Evolutionary conservation across 2,888 invertebrate genomes (phyloP).

Genomic region (Mimachlamys varia): DNA sequence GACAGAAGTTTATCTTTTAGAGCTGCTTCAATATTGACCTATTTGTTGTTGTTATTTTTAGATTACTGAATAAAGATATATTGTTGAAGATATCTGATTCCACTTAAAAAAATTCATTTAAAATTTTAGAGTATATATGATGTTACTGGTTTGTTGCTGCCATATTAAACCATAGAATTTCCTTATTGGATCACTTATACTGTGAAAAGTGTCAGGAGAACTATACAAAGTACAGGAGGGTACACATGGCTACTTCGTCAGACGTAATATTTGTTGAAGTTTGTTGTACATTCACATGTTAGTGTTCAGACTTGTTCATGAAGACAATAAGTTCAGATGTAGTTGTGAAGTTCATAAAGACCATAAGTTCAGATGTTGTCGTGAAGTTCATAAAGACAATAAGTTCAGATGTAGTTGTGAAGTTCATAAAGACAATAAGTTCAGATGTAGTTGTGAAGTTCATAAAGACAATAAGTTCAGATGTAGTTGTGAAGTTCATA

Average conservation of each 20-base stretch:
- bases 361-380: background rate
- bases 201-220: background rate
- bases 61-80: background rate
- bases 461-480: too few species aligned
- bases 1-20: too few species aligned
- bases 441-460: too few species aligned
- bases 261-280: background rate
- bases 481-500: too few species aligned
- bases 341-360: background rate
- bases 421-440: background rate
- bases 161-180: background rate
- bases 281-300: background rate
- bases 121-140: background rate
- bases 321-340: background rate
- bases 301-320: background rate
- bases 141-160: background rate
- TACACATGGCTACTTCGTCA: background rate
- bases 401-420: constrained; percentile 30
- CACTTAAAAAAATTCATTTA: background rate
- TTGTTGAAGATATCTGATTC: background rate
- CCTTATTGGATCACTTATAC: background rate
- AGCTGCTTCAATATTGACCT: background rate
- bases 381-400: background rate
- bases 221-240: background rate
- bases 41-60: background rate